These are phyloP conservation scores for Hydrozoanthus gracilis DNA, from an alignment of 92 coral and sea anemone species.

Conservation along the genomic window DNA sequence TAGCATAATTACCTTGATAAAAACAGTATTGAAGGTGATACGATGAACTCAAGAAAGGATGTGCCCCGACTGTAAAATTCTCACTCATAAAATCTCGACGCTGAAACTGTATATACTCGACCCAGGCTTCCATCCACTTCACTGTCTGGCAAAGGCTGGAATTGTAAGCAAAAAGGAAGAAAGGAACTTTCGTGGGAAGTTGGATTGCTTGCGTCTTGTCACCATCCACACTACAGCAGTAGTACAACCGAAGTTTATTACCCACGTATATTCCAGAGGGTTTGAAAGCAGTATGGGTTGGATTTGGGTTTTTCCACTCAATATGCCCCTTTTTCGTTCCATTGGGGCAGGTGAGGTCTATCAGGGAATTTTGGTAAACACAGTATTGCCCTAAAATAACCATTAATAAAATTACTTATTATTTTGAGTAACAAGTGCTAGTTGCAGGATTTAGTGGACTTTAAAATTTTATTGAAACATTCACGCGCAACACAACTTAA, in stretches of 20 bases:
- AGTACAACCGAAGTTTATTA: neutral
- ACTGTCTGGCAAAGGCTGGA: constrained; percentile 33
- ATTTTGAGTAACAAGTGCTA: neutral
- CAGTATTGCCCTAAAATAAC: constrained; percentile 21
- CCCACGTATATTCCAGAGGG: neutral
- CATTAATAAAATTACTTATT: neutral
- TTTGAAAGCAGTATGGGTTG: too few species aligned
- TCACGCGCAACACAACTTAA: too few species aligned
- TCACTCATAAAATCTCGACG: neutral
- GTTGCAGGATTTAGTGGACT: neutral
- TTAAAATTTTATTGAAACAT: neutral
- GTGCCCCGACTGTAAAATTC: neutral
- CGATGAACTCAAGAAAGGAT: neutral
- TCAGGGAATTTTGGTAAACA: neutral
- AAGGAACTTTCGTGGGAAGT: neutral
- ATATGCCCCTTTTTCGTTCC: constrained; percentile 11
- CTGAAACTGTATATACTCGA: constrained; percentile 12
- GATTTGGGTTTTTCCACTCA: neutral
- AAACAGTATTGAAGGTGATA: constrained; percentile 10
- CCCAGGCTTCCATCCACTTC: constrained; percentile 42
- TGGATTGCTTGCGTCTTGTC: constrained; percentile 18
- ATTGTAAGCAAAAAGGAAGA: constrained; percentile 38
- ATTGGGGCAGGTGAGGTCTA: neutral
- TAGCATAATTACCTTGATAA: constrained; percentile 2
- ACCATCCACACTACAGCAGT: constrained; percentile 19